Evolutionary conservation across 2,888 invertebrate species (phyloP), one percentile per base, ranked within the genome.

Genomic region (Epirrhoe tristata): DNA sequence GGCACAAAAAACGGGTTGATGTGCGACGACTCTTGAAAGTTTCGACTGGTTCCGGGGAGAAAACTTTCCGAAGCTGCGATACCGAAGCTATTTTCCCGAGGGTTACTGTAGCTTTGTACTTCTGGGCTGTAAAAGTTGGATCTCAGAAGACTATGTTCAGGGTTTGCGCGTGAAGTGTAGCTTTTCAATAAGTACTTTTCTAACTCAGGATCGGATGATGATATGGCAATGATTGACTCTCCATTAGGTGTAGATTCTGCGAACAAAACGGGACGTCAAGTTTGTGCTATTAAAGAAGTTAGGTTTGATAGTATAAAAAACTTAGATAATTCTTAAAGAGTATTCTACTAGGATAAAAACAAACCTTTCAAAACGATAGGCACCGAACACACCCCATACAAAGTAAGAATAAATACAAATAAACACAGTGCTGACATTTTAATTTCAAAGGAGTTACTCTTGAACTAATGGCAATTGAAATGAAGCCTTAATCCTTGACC

Each of bases 301-400:
- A 43, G 3, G 10, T 3, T 7, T 43, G 12, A 0, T 12, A 24
- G 39, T 43, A 12, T 10, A n/a, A n/a, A n/a, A n/a, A n/a, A n/a
- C n/a, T n/a, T n/a, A n/a, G n/a, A n/a, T n/a, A n/a, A n/a, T n/a
- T n/a, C n/a, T 16, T 32, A 65, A 17, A 54, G 2, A 43, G 17
- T 24, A 24, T 24, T 24, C 36, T 50, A 59, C 36, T 50, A 59
- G 36, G n/a, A 57, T n/a, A 66, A 51, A 6, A 74, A 55, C 81
- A 50, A 62, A 88, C 88, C 85, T 86, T 84, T 86, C 53, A 86
- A 78, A 69, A 87, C 80, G 58, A 87, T 66, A 55, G 88, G 87
- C 63, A 76, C 69, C 2, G 80, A 79, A n/a, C 68, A 60, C 31
- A 79, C 73, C 31, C 46, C 43, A 72, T 31, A 63, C 24, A 78